phyloP scores from a whole-genome alignment of 2,797 vertebrate genomes.

The Xyrichtys novacula region DNA sequence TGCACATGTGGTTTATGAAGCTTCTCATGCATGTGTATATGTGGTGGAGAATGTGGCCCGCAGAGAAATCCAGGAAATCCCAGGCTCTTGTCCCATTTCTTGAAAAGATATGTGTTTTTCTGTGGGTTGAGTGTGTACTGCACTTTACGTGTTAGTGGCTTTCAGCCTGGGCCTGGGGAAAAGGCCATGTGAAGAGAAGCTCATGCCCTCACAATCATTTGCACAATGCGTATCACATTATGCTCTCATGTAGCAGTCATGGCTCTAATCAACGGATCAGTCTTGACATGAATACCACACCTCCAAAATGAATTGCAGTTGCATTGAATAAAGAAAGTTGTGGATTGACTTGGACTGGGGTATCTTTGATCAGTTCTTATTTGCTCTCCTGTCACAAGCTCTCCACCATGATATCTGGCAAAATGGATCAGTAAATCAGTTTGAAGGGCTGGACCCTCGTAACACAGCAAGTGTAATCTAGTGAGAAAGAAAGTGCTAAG shows the following conservation, averaged over 20 bases:
- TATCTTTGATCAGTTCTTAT: constrained; percentile 34
- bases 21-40: constrained; percentile 40
- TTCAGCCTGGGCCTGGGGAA: constrained; percentile 42
- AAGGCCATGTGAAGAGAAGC: constrained; percentile 53
- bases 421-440: constrained; percentile 71
- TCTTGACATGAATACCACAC: constrained; percentile 65
- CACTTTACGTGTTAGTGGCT: constrained; percentile 44
- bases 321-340: constrained; percentile 52
- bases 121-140: constrained; percentile 76
- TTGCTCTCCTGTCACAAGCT: constrained; percentile 29
- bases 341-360: constrained; percentile 33
- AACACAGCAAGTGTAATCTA: constrained; percentile 79
- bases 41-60: constrained; percentile 46
- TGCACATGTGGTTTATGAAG: constrained; percentile 56
- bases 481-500: constrained; percentile 84
- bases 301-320: constrained; percentile 69
- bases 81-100: constrained; percentile 66
- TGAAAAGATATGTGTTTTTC: constrained; percentile 76
- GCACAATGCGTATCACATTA: constrained; percentile 63
- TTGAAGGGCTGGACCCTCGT: constrained; percentile 48
- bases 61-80: constrained; percentile 75
- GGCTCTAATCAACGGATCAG: constrained; percentile 76
- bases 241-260: constrained; percentile 60
- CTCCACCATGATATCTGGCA: constrained; percentile 47
- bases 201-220: constrained; percentile 32